Base-by-base conservation (phyloP, 2,888 invertebrate species). In the Lutraria lutraria region DNA sequence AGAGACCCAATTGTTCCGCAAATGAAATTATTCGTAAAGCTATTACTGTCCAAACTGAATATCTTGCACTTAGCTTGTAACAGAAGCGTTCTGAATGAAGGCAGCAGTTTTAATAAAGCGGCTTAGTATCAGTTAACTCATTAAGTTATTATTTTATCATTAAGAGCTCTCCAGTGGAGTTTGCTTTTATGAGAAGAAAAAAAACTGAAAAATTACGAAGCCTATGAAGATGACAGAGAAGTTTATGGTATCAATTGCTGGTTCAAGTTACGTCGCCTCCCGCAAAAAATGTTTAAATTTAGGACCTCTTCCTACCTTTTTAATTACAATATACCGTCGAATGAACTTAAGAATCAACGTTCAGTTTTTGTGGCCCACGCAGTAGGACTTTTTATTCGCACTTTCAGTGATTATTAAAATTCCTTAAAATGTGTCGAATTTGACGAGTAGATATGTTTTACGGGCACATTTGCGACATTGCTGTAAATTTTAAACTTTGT, bases 21-120 rank as follows among this genome's bases (percentile, higher is more conserved):
- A 91, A 91, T 91, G 91, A 89, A 91, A 91, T 91, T 91, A 91
- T 88, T 88, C 88, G 60, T 91, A 91, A 91, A 88, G 81, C 79
- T 82, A 72, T 89, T 86, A 86, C 72, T 83, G 80, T 85, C 54
- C 54, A 85, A 85, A 54, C 76, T 25, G 85, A 80, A 53, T 79
- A 25, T 29, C 80, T 86, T 34, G 63, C 89, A 60, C 89, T 89
- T 85, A 76, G 34, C 81, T 52, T 60, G 56, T 53, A 81, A 81
- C 76, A 76, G 84, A 90, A 63, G 88, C 12, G 81, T 72, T 80
- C 87, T 86, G 86, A 83, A 53, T 90, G 89, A 87, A 25, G 85
- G 86, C 83, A 88, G 88, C 82, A 88, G 86, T 85, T 86, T 88
- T 89, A 88, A 91, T 89, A 87, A 84, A 60, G 76, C 31, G 79